phyloP scores from a whole-genome alignment of 1,140 invertebrate genomes.

The Papilio xuthus region DNA sequence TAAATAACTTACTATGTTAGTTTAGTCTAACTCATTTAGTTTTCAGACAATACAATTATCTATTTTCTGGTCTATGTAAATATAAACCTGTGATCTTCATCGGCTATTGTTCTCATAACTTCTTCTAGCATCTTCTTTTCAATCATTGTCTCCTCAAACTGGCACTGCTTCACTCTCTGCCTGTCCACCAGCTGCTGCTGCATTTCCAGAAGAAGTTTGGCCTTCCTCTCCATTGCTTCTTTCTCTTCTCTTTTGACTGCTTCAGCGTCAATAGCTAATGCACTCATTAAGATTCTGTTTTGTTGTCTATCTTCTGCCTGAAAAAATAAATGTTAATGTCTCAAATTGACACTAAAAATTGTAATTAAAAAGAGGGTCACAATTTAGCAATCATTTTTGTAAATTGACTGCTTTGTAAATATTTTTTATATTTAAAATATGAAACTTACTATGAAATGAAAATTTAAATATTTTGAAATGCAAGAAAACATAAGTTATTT shows the following conservation, averaged over 20 bases:
- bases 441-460: too few relatives aligned
- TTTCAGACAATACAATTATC: too few relatives aligned
- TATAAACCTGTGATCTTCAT: constrained; percentile 59
- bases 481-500: too few relatives aligned
- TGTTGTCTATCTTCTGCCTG: constrained; percentile 61
- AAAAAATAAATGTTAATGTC: background rate
- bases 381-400: too few relatives aligned
- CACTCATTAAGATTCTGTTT: constrained; percentile 50
- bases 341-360: too few relatives aligned
- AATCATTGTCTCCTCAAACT: constrained; percentile 64
- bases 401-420: too few relatives aligned
- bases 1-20: too few relatives aligned
- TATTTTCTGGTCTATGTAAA: background rate
- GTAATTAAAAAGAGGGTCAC: too few relatives aligned
- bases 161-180: constrained; percentile 57
- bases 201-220: constrained; percentile 56
- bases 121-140: constrained; percentile 73
- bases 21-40: too few relatives aligned
- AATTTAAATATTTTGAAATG: too few relatives aligned
- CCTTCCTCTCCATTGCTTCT: constrained; percentile 50
- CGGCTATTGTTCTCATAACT: constrained; percentile 62
- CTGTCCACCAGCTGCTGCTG: constrained; percentile 67
- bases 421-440: too few relatives aligned
- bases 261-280: constrained; percentile 54
- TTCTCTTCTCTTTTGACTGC: constrained; percentile 48